phyloP scores from a whole-genome alignment of 2,888 invertebrate species.

The Limnephilus auricula region DNA sequence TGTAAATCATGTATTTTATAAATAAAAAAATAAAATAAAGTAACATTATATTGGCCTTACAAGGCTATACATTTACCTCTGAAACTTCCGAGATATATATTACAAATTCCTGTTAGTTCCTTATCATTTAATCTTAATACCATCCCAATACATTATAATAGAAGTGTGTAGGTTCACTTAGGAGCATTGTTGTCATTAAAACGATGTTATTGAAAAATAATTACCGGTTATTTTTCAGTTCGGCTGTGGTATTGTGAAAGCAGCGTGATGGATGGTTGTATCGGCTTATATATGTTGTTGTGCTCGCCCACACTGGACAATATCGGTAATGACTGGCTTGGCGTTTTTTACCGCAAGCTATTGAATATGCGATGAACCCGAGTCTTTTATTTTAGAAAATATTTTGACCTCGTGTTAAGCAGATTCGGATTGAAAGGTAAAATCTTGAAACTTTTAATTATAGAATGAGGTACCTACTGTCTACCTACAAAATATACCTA shows the following conservation, averaged over 20 bases:
- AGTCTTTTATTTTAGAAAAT: background rate
- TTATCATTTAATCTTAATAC: constrained; percentile 62
- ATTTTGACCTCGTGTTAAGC: background rate
- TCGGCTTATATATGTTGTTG: constrained; percentile 45
- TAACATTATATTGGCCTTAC: background rate
- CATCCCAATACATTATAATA: constrained; percentile 56
- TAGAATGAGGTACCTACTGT: too few relatives aligned
- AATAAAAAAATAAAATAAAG: background rate
- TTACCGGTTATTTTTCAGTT: constrained; percentile 58
- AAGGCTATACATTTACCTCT: constrained; percentile 13
- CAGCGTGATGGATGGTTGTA: constrained; percentile 59
- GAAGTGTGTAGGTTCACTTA: constrained; percentile 56
- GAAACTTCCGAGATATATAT: constrained; percentile 6
- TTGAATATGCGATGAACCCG: constrained; percentile 22
- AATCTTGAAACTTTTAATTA: too few relatives aligned
- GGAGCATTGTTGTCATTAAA: constrained; percentile 54
- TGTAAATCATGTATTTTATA: too few relatives aligned
- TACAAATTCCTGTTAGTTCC: constrained; percentile 39
- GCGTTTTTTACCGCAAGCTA: constrained; percentile 46
- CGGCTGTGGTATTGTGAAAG: constrained; percentile 54
- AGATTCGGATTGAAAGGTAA: background rate
- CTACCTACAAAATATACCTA: too few relatives aligned
- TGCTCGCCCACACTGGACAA: constrained; percentile 61
- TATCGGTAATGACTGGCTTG: constrained; percentile 55
- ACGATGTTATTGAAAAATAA: constrained; percentile 65